Evolutionary conservation across 1,140 invertebrate genomes (phyloP).

Genomic region (Orius insidiosus): DNA sequence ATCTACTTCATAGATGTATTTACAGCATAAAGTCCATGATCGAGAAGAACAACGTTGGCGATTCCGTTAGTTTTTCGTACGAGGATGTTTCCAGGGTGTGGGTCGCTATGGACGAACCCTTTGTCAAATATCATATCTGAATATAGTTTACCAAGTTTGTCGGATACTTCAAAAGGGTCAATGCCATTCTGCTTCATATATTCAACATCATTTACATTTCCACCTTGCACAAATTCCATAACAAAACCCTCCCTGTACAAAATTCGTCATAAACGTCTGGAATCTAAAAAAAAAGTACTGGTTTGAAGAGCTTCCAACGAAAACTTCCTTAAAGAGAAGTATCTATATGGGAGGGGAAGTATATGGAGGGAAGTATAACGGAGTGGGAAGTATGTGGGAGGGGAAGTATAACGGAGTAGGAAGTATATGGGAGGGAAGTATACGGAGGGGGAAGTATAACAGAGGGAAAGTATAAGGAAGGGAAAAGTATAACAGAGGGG

Average conservation of each 20-base stretch:
- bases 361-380: too few relatives aligned
- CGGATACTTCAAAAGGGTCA: slow-evolving; percentile 59
- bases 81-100: slow-evolving; percentile 95
- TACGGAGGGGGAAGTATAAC: too few relatives aligned
- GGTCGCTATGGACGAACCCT: slow-evolving; percentile 96
- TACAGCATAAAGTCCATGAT: slow-evolving; percentile 83
- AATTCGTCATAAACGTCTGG: slow-evolving; percentile 64
- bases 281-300: slow-evolving; percentile 31
- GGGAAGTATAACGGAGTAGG: too few relatives aligned
- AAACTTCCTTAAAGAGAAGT: too few relatives aligned
- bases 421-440: too few relatives aligned
- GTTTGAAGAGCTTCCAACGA: too few relatives aligned
- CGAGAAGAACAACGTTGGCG: slow-evolving; percentile 69
- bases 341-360: too few relatives aligned
- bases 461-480: too few relatives aligned
- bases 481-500: too few relatives aligned
- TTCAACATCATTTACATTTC: slow-evolving; percentile 83
- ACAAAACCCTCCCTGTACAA: slow-evolving; percentile 73
- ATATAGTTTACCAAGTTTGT: slow-evolving; percentile 77
- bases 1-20: too few relatives aligned
- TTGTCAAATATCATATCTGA: slow-evolving; percentile 96
- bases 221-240: slow-evolving; percentile 93
- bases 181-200: slow-evolving; percentile 62
- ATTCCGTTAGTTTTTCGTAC: slow-evolving; percentile 48
- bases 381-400: too few relatives aligned